phyloP scores from a whole-genome alignment of 64 coral and sea anemone species.

The Pocillopora damicornis region DNA sequence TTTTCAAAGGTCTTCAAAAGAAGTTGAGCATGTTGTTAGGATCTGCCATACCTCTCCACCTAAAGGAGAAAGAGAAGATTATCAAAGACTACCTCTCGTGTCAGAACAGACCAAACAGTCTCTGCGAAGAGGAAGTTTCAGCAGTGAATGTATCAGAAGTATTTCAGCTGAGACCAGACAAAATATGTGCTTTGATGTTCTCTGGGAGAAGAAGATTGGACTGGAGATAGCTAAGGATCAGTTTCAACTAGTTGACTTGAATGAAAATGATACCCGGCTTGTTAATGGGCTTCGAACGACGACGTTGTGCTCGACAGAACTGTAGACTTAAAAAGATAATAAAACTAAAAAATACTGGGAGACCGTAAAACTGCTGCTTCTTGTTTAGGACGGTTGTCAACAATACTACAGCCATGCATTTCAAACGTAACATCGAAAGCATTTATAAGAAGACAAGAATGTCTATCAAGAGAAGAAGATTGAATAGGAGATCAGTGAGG shows the following conservation, averaged over 20 bases:
- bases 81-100: background rate
- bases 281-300: slow-evolving; percentile 31
- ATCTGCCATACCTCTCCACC: too few relatives aligned
- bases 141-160: background rate
- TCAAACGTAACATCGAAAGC: too few relatives aligned
- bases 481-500: too few relatives aligned
- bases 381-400: too few relatives aligned
- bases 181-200: background rate
- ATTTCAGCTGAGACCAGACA: background rate
- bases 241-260: background rate
- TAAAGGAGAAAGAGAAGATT: background rate
- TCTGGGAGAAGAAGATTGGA: background rate
- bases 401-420: too few relatives aligned
- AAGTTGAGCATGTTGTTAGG: background rate
- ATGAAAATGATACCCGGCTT: background rate
- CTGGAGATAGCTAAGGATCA: background rate
- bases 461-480: too few relatives aligned
- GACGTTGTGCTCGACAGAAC: slow-evolving; percentile 23
- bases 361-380: too few relatives aligned
- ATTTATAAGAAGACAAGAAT: too few relatives aligned
- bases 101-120: background rate
- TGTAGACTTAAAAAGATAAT: background rate
- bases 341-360: background rate
- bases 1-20: background rate
- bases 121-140: background rate